A percentile compares a stretch with the other conserved stretches of the same genome.
phyloP scores from a whole-genome alignment of 1,140 invertebrate genomes.

The Lepidurus apus region DNA sequence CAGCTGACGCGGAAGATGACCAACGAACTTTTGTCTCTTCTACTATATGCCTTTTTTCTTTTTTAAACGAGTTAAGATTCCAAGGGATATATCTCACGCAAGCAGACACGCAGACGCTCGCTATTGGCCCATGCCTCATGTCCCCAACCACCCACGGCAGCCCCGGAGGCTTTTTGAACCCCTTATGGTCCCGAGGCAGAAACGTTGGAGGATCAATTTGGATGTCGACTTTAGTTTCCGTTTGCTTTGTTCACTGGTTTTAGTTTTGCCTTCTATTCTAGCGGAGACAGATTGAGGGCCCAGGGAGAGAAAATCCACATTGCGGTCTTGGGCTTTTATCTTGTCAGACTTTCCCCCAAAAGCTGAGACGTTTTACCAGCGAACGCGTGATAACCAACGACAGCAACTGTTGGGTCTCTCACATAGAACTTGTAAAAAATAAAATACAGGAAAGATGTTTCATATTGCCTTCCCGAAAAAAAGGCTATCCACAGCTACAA shows the following conservation, averaged over 20 bases:
- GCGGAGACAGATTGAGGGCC: background rate
- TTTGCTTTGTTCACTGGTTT: background rate
- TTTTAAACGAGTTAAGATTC: background rate
- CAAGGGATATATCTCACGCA: background rate
- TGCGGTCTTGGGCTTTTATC: background rate
- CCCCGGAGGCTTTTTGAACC: background rate
- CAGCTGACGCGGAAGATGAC: background rate
- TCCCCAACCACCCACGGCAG: background rate
- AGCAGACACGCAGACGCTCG: background rate
- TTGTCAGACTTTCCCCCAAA: background rate
- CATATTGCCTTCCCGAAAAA: no score
- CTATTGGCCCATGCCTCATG: background rate
- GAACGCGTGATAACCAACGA: background rate
- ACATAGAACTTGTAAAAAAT: background rate
- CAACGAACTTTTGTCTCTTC: background rate
- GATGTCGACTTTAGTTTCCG: background rate
- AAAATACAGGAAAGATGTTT: background rate
- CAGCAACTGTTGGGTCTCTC: background rate
- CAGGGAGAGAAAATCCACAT: background rate
- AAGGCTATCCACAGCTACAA: no score
- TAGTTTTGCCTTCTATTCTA: background rate
- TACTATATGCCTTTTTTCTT: background rate
- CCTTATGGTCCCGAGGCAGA: background rate
- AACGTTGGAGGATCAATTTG: background rate
- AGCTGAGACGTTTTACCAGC: background rate